Conservation (phyloP, 2,888 invertebrate species). For the Rhyacophila evoluta region DNA sequence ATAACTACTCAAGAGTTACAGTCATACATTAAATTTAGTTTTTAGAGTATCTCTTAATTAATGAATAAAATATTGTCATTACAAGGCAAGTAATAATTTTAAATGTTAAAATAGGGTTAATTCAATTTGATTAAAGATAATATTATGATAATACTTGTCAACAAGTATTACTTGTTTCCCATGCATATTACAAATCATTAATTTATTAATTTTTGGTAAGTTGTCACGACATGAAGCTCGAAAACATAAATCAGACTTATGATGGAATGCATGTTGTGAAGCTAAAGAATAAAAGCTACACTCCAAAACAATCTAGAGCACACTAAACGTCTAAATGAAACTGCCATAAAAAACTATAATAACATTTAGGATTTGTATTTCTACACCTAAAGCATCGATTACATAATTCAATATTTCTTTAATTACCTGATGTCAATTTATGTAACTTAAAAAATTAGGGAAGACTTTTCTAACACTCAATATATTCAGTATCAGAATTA, state of each 20-base stretch:
- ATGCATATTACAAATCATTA: not conserved
- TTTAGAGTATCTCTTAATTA: not conserved
- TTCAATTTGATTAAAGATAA: not conserved
- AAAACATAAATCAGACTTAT: slow-evolving; percentile 14
- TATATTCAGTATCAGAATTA: too few species aligned
- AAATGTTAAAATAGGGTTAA: not conserved
- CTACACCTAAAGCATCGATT: too few species aligned
- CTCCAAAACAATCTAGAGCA: not conserved
- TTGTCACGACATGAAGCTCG: not conserved
- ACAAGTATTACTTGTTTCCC: not conserved
- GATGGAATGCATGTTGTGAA: not conserved
- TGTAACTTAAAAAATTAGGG: too few species aligned
- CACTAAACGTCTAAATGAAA: not conserved
- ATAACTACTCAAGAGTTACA: not conserved
- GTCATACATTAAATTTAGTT: not conserved
- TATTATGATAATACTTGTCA: not conserved
- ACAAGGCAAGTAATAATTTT: not conserved
- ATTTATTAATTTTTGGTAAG: slow-evolving; percentile 5
- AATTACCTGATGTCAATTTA: too few species aligned
- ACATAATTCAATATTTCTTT: too few species aligned
- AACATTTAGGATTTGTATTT: not conserved
- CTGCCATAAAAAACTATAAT: not conserved
- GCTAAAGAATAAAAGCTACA: not conserved
- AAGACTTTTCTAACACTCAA: too few species aligned
- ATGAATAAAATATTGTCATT: not conserved